Percentiles rank a stretch among this genome's conserved stretches.
Evolutionary conservation across 2,888 invertebrate species (phyloP).

Genomic region (Sinhomidia bicolor): DNA sequence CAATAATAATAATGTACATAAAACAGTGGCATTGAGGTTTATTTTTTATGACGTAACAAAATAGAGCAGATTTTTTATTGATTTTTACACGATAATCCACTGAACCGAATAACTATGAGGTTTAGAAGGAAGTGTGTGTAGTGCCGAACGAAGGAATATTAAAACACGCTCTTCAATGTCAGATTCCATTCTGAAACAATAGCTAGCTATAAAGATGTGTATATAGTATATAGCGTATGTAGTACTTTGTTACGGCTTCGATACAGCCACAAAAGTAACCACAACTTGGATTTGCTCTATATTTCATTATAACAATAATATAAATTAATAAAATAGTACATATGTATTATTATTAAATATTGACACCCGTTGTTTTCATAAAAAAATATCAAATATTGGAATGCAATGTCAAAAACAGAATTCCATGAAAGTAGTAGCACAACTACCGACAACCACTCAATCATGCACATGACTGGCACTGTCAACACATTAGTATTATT

Average conservation of each 20-base stretch:
- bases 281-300: neutral
- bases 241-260: too few relatives aligned
- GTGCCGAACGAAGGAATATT: neutral
- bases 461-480: neutral
- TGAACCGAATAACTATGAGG: constrained; percentile 5
- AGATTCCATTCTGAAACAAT: neutral
- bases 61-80: constrained; percentile 28
- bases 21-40: neutral
- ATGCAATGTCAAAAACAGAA: neutral
- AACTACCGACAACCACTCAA: neutral
- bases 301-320: neutral
- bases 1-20: too few relatives aligned
- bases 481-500: too few relatives aligned
- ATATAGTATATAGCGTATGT: too few relatives aligned
- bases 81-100: constrained; percentile 14
- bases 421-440: neutral
- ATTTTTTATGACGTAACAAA: neutral
- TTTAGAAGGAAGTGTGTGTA: neutral
- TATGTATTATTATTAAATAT: neutral
- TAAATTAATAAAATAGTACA: neutral
- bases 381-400: neutral
- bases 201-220: neutral
- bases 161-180: constrained; percentile 11
- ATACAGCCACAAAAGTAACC: too few relatives aligned
- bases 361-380: neutral